A percentile compares a stretch with the other conserved stretches of the same genome.
phyloP scores from a whole-genome alignment of 2,888 invertebrate species.

The Drosophila yooni region DNA sequence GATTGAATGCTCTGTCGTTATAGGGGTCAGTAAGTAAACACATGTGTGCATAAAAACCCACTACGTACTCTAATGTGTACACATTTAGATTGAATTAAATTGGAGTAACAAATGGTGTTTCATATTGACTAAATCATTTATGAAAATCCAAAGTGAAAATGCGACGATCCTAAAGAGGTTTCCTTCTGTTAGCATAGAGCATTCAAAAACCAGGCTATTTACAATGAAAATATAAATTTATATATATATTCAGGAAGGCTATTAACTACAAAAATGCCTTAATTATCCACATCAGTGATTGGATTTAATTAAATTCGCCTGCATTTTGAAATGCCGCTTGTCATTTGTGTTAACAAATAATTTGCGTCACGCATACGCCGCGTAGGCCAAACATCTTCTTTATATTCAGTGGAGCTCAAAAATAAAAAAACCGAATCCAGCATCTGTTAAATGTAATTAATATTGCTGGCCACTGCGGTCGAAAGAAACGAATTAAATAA shows the following conservation, averaged over 20 bases:
- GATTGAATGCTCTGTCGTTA: slow-evolving; percentile 57
- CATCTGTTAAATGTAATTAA: slow-evolving; percentile 53
- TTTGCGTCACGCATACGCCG: neutral
- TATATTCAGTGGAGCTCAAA: neutral
- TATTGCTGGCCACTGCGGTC: slow-evolving; percentile 20
- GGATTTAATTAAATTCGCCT: neutral
- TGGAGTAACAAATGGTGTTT: slow-evolving; percentile 17
- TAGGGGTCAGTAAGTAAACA: slow-evolving; percentile 56
- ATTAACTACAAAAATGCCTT: neutral
- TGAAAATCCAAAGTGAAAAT: neutral
- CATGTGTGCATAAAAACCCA: slow-evolving; percentile 3
- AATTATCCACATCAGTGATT: neutral
- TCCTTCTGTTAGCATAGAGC: neutral
- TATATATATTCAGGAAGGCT: neutral
- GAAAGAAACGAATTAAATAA: slow-evolving; percentile 53
- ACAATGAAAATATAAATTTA: neutral
- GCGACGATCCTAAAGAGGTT: neutral
- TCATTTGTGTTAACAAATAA: neutral
- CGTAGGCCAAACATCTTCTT: neutral
- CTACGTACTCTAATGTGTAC: slow-evolving; percentile 4
- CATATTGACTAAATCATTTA: neutral
- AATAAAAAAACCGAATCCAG: neutral
- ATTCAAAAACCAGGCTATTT: neutral
- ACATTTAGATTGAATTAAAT: slow-evolving; percentile 26
- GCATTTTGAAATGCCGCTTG: neutral